Base-by-base conservation (phyloP, 2,888 invertebrate genomes). In the Acronicta aceris region DNA sequence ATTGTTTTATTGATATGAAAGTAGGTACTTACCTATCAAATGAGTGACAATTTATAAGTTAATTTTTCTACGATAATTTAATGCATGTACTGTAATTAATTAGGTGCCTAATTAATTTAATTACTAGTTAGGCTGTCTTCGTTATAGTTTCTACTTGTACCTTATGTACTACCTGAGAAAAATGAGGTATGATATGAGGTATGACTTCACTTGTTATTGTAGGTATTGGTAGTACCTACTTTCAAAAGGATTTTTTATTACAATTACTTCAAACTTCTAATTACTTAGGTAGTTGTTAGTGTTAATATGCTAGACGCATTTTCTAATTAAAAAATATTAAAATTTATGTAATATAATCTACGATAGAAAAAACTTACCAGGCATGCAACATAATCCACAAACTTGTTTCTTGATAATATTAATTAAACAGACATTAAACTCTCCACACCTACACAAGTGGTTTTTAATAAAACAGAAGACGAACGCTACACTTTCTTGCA, bases 381-480 rank as follows among this genome's bases (percentile, higher is more conserved):
- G 10, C 41, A 48, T 42, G 16, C 27, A 38, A 59, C 30, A 47
- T 10, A 76, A 61, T 68, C 61, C 71, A 74, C 43, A 41, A 58
- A 47, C 38, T 41, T 25, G 43, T 60, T 68, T 59, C 49, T 56
- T 54, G 47, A 13, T 13, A 21, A 4, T 59, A 61, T 8, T 49
- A n/a, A n/a, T 16, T 36, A 62, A 60, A 77, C 75, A 70, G 46
- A 59, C 67, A 71, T 67, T 49, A 57, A 38, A 21, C 50, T 55
- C 36, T 59, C 50, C 58, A 76, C 76, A 65, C 71, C 69, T 76
- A 66, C 74, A 72, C 64, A 52, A 48, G 50, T 63, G 13, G 49
- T 45, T 50, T 55, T 33, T 48, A 46, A 43, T 40, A 41, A 61
- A 65, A 61, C 58, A 45, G 50, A 58, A 52, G 52, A 59, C 58